Evolutionary conservation across 1,140 invertebrate species (phyloP).

Genomic region (Zaprionus africanus): DNA sequence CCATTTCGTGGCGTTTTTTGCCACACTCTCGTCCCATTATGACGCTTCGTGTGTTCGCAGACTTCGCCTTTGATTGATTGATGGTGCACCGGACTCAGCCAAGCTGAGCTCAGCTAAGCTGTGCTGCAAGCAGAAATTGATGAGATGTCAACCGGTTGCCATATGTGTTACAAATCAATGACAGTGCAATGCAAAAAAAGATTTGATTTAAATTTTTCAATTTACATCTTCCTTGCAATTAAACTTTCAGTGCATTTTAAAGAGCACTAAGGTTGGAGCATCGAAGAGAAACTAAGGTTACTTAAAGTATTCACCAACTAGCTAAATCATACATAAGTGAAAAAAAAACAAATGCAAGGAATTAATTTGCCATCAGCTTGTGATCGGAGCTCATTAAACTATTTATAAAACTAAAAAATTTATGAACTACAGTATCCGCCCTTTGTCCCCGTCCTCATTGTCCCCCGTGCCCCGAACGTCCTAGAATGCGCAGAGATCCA

Average conservation of each 20-base stretch:
- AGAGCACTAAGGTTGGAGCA: no score
- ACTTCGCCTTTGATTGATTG: slow-evolving; percentile 40
- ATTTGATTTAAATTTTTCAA: neutral
- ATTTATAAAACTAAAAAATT: slow-evolving; percentile 5
- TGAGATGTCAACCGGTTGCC: slow-evolving; percentile 27
- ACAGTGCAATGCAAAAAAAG: slow-evolving; percentile 22
- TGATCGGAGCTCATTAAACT: neutral
- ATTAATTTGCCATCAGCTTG: neutral
- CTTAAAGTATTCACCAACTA: no score
- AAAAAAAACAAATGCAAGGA: neutral
- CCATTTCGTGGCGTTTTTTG: slow-evolving; percentile 19
- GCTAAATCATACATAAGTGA: no score
- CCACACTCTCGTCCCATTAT: slow-evolving; percentile 32
- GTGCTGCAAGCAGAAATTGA: slow-evolving; percentile 23
- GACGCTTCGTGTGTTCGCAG: slow-evolving; percentile 16
- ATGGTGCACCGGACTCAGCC: slow-evolving; percentile 19
- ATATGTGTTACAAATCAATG: slow-evolving; percentile 36
- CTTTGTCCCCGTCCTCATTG: neutral
- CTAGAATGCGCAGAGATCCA: neutral
- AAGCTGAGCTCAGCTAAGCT: neutral
- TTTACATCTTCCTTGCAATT: no score
- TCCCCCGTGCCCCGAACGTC: neutral
- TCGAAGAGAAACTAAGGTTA: no score
- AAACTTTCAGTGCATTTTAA: no score
- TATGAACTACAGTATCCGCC: neutral